Evolutionary conservation across 2,888 invertebrate species (phyloP), one percentile per base, ranked within the genome.

Genomic region (Odiellus spinosus): DNA sequence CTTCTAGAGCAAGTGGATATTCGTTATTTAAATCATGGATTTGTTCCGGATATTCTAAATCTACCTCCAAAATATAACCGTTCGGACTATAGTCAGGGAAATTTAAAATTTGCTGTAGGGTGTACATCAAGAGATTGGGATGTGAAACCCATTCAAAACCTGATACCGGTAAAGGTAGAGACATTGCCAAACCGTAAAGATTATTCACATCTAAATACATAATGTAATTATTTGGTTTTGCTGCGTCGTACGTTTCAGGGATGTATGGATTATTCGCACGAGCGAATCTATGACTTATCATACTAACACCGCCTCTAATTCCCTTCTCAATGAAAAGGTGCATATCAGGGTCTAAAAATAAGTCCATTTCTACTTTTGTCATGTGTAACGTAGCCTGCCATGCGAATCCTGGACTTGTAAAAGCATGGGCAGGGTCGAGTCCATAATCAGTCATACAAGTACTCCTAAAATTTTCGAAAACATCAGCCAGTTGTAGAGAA

Each of bases 271-370:
- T 46, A 36, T 46, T 42, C 1, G 46, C 46, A 20, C 19, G 14
- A 4, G 1, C 21, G 26, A 35, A 47, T 11, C 46, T 19, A 6
- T 42, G 14, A 4, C 51, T 10, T 6, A 51, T 48, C n/a, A 14
- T 36, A 1, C 46, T 21, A 3, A 54, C 18, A 1, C 55, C 54
- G 2, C 55, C 54, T 5, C 48, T 17, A 2, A 47, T 14, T 11
- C 21, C 36, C 40, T 44, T 33, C 36, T 52, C 50, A 17, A 54
- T 18, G 15, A 56, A 55, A 5, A 54, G 21, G 15, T 53, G 42
- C 54, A 52, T 53, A 35, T 57, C 54, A 12, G 50, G 47, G 46
- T 57, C 56, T 14, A 50, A 52, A 5, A 59, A 40, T 11, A 57
- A 40, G 40, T 59, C 55, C 2, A 58, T 40, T 32, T 46, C 32